phyloP scores from a whole-genome alignment of 2,113 vertebrate species.

The Eonycteris spelaea region DNA sequence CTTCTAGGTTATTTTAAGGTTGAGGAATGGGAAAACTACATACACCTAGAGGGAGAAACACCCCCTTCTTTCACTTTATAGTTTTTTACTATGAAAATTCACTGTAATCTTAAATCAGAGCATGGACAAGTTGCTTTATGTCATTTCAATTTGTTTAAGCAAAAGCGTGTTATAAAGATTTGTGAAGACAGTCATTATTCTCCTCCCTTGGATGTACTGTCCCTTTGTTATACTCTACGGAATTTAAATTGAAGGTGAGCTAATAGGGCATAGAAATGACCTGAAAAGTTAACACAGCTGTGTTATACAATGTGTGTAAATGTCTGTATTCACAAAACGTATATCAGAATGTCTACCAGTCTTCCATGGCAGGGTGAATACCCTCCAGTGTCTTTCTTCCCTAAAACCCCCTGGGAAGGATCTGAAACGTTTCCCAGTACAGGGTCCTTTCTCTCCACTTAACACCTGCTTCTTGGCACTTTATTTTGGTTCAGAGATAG shows the following conservation, averaged over 20 bases:
- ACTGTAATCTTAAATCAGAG: not conserved
- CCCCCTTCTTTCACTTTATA: not conserved
- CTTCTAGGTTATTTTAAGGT: not conserved
- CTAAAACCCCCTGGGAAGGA: not conserved
- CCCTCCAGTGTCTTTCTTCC: not conserved
- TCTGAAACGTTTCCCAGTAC: not conserved
- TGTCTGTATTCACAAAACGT: not conserved
- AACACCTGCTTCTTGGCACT: not conserved
- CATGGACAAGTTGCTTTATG: not conserved
- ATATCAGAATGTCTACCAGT: not conserved
- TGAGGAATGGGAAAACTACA: not conserved
- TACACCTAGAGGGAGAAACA: not conserved
- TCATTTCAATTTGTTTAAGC: not conserved
- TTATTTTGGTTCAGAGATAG: not conserved
- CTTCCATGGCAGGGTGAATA: not conserved
- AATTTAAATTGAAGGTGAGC: conserved; percentile 1
- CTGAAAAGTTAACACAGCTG: not conserved
- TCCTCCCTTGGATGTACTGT: not conserved
- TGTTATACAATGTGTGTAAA: not conserved
- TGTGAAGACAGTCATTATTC: not conserved
- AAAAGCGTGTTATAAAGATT: not conserved
- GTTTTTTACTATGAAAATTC: conserved; percentile 20
- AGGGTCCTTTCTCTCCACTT: not conserved
- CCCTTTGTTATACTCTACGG: not conserved
- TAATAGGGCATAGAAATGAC: not conserved